phyloP scores from a whole-genome alignment of 2,797 vertebrate genomes.

The Holocentrus rufus region DNA sequence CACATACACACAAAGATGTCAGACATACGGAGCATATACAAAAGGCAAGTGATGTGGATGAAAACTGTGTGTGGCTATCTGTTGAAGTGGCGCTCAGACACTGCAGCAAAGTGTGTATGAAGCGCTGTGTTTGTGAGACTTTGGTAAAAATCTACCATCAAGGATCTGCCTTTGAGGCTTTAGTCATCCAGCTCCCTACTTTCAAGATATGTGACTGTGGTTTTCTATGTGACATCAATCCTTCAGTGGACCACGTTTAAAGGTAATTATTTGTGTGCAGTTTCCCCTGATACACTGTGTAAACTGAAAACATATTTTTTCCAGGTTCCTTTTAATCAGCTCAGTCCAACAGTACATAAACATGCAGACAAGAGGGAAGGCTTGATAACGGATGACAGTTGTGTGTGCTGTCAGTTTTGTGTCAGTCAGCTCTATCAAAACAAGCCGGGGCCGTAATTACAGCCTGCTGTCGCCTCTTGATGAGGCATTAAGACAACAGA shows the following conservation, averaged over 20 bases:
- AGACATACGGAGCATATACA: background rate
- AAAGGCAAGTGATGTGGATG: background rate
- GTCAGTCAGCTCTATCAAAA: constrained; percentile 71
- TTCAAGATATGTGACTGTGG: background rate
- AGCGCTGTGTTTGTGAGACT: constrained; percentile 2
- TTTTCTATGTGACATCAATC: background rate
- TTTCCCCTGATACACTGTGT: background rate
- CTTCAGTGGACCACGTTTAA: background rate
- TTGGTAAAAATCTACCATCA: constrained; percentile 43
- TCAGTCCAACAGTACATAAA: constrained; percentile 19
- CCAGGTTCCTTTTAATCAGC: constrained; percentile 55
- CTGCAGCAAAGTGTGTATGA: constrained; percentile 12
- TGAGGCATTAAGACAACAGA: constrained; percentile 74
- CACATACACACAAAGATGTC: background rate
- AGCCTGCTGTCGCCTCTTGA: constrained; percentile 70
- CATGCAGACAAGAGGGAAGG: constrained; percentile 55
- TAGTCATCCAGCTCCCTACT: background rate
- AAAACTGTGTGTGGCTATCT: background rate
- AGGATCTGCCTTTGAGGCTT: constrained; percentile 30
- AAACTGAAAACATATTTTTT: constrained; percentile 5
- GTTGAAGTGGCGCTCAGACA: background rate
- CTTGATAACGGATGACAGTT: constrained; percentile 57
- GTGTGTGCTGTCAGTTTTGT: constrained; percentile 60
- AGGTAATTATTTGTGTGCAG: background rate
- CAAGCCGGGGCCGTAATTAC: constrained; percentile 67